Conservation (phyloP, 1,140 invertebrate species). For the Drosophila gunungcola region DNA sequence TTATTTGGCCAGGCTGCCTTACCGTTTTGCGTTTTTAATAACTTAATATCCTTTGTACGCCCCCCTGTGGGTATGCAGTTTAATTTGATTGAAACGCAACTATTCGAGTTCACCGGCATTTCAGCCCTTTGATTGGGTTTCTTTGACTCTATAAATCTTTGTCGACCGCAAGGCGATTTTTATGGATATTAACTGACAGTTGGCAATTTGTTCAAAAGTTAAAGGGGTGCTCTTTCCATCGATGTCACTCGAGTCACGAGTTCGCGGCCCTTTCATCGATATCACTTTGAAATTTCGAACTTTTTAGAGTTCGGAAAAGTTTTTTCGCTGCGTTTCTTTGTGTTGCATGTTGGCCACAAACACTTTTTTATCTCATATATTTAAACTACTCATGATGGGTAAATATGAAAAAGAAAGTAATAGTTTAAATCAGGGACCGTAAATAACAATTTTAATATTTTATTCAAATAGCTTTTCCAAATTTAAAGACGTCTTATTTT, state of each 20-base stretch:
- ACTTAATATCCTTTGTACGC: slow-evolving; percentile 78
- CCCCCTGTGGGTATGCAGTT: slow-evolving; percentile 34
- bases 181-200: slow-evolving; percentile 37
- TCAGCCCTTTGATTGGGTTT: slow-evolving; percentile 44
- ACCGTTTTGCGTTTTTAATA: slow-evolving; percentile 65
- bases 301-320: slow-evolving; percentile 16
- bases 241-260: slow-evolving; percentile 23
- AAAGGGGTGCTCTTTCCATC: slow-evolving; percentile 31
- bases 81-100: slow-evolving; percentile 77
- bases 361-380: neutral
- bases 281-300: slow-evolving; percentile 41
- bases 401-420: too few species aligned
- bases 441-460: too few species aligned
- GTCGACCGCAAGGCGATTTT: slow-evolving; percentile 23
- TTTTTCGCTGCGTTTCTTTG: slow-evolving; percentile 1
- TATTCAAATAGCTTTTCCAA: too few species aligned
- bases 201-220: slow-evolving; percentile 28
- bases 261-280: slow-evolving; percentile 41
- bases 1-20: slow-evolving; percentile 11
- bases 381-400: neutral
- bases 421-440: too few species aligned
- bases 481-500: neutral
- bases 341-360: slow-evolving; percentile 13
- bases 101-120: slow-evolving; percentile 46
- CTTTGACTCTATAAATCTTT: slow-evolving; percentile 29